Conservation (phyloP, 2,888 invertebrate genomes). For the Plagodis dolabraria region DNA sequence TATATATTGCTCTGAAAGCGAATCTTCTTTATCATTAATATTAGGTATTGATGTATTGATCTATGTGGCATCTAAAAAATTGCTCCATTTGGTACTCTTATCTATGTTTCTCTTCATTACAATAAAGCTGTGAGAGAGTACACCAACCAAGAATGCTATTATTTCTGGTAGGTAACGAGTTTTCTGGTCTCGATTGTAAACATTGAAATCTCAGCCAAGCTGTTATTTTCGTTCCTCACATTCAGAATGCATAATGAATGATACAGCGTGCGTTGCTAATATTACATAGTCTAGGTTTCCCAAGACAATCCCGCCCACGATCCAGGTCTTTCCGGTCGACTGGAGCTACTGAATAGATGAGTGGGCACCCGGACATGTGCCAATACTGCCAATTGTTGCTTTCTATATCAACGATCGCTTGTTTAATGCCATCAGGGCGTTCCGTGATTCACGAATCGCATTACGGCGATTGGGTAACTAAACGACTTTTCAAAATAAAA, state of each 20-base stretch:
- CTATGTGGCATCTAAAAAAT: background rate
- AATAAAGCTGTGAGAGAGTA: too few relatives aligned
- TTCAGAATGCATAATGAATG: too few relatives aligned
- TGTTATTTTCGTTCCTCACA: too few relatives aligned
- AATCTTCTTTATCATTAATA: conserved; percentile 7
- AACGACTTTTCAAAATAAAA: conserved; percentile 30
- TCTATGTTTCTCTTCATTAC: too few relatives aligned
- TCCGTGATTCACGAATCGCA: conserved; percentile 51
- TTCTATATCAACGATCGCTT: conserved; percentile 73
- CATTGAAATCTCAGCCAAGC: too few relatives aligned
- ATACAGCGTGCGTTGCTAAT: too few relatives aligned
- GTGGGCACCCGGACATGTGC: conserved; percentile 68
- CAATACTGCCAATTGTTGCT: conserved; percentile 64
- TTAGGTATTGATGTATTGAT: background rate
- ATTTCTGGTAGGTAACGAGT: too few relatives aligned
- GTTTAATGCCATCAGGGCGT: conserved; percentile 52
- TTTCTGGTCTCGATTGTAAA: too few relatives aligned
- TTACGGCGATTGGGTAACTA: conserved; percentile 33
- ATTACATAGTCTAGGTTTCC: conserved; percentile 23
- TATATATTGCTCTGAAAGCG: conserved; percentile 14
- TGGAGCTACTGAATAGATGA: conserved; percentile 57
- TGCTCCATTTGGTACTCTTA: too few relatives aligned
- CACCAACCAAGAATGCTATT: too few relatives aligned
- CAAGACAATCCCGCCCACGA: conserved; percentile 66
- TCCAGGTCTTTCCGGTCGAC: conserved; percentile 68